Conservation (phyloP, 2,797 vertebrate species). For the Pelodytes ibericus region DNA sequence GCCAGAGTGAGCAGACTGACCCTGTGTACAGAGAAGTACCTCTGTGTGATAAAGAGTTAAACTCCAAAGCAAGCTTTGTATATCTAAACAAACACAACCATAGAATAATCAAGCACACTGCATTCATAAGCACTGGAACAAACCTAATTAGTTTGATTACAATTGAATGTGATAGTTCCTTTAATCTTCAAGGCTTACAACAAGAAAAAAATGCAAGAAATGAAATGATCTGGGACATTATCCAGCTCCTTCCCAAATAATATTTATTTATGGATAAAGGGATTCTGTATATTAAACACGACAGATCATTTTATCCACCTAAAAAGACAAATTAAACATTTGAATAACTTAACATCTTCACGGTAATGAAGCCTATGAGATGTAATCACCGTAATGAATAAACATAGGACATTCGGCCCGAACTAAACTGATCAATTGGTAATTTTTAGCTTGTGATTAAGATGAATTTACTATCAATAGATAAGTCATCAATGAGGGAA, state of each 20-base stretch:
- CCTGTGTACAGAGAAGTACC: too few species aligned
- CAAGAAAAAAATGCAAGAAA: constrained; percentile 40
- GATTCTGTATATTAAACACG: constrained; percentile 49
- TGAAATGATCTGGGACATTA: constrained; percentile 58
- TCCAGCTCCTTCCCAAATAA: constrained; percentile 40
- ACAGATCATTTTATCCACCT: constrained; percentile 35
- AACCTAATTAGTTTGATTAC: constrained; percentile 53
- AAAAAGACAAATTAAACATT: constrained; percentile 58
- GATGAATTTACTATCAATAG: constrained; percentile 86
- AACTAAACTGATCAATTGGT: constrained; percentile 89
- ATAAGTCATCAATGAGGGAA: constrained; percentile 29
- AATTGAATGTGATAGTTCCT: constrained; percentile 52
- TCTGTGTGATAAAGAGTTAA: constrained; percentile 21
- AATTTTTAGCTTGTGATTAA: constrained; percentile 90
- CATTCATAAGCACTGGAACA: constrained; percentile 57
- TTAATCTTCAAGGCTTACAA: constrained; percentile 48
- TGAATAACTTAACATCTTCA: constrained; percentile 45
- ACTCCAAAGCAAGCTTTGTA: background rate
- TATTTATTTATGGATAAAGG: constrained; percentile 57
- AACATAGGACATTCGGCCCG: constrained; percentile 73
- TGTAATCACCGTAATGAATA: constrained; percentile 85
- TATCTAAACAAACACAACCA: constrained; percentile 1
- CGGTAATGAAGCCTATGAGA: constrained; percentile 56
- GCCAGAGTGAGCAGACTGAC: too few species aligned
- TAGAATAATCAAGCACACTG: constrained; percentile 7